These are phyloP conservation scores for Ephestia elutella DNA, from an alignment of 1,140 invertebrate genomes.

Conservation along the genomic window DNA sequence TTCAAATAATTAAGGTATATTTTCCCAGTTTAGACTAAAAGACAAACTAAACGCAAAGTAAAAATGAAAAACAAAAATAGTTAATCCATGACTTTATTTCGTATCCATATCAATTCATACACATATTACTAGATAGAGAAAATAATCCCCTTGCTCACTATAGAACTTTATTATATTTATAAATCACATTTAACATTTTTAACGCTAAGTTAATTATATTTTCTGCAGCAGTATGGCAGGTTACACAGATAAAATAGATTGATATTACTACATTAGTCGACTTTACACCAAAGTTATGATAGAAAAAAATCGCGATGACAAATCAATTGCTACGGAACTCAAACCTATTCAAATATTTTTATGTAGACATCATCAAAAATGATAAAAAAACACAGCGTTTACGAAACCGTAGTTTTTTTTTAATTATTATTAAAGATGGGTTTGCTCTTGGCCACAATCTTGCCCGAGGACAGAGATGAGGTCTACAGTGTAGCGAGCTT, in stretches of 20 bases:
- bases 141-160: conserved; percentile 48
- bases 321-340: background rate
- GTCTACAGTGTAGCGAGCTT: too few relatives aligned
- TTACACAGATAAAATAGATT: conserved; percentile 31
- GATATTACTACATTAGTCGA: conserved; percentile 25
- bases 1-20: too few relatives aligned
- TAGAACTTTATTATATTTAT: conserved; percentile 51
- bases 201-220: conserved; percentile 46
- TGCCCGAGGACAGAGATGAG: too few relatives aligned
- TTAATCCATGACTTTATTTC: conserved; percentile 65
- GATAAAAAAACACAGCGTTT: too few relatives aligned
- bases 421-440: too few relatives aligned
- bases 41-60: background rate
- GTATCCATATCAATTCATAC: conserved; percentile 57
- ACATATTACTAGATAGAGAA: conserved; percentile 57
- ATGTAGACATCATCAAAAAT: too few relatives aligned
- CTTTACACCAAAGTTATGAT: background rate
- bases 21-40: too few relatives aligned
- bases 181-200: conserved; percentile 66
- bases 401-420: too few relatives aligned
- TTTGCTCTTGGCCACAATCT: too few relatives aligned
- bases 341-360: too few relatives aligned
- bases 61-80: conserved; percentile 43
- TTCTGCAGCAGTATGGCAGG: conserved; percentile 49
- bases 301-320: background rate